Evolutionary conservation across 2,113 vertebrate species (phyloP).

Genomic region (Pterocles gutturalis): DNA sequence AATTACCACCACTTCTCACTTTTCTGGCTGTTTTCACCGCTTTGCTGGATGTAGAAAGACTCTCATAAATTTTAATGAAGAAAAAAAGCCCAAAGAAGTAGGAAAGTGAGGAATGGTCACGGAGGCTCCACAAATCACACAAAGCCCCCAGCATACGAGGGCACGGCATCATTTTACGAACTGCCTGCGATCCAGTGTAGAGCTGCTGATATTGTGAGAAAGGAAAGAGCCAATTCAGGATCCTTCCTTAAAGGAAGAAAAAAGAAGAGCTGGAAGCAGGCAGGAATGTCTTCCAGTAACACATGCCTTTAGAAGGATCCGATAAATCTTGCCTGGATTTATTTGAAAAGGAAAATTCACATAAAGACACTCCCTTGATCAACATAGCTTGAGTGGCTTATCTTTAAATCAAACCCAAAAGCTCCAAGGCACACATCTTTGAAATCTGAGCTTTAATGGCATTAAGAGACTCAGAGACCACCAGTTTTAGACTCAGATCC

Average conservation of each 20-base stretch:
- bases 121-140: conserved; percentile 1
- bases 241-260: conserved; percentile 24
- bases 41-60: not conserved
- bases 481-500: conserved; percentile 50
- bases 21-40: not conserved
- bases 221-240: not conserved
- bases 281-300: conserved; percentile 65
- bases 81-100: not conserved
- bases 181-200: not conserved
- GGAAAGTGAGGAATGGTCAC: not conserved
- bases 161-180: not conserved
- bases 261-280: conserved; percentile 50
- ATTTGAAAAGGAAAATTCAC: conserved; percentile 73
- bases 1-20: not conserved
- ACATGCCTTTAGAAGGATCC: conserved; percentile 56
- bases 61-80: conserved; percentile 15
- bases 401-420: conserved; percentile 83
- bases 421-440: conserved; percentile 82
- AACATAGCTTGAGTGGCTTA: conserved; percentile 73
- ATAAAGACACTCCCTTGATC: conserved; percentile 73
- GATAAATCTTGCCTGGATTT: conserved; percentile 70
- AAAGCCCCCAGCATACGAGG: not conserved
- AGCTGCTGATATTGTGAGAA: not conserved
- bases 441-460: conserved; percentile 84
- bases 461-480: conserved; percentile 65